Conservation (phyloP, 1,140 invertebrate genomes). For the Achatina immaculata region DNA sequence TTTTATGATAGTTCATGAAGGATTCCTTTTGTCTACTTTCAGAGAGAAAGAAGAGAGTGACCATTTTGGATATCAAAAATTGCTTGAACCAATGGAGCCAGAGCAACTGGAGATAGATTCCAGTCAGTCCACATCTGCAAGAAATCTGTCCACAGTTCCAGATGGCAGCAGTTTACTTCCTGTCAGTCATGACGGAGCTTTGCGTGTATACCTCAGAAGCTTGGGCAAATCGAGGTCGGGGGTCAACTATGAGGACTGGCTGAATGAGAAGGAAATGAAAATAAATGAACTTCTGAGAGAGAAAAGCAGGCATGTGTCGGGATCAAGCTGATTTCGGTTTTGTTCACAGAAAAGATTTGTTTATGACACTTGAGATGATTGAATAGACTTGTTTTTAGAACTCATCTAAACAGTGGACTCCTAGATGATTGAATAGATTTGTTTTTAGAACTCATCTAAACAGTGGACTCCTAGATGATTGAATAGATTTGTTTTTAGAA, state of each 20-base stretch:
- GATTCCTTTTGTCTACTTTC: slow-evolving; percentile 11
- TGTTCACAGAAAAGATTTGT: not conserved
- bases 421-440: too few relatives aligned
- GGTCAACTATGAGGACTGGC: slow-evolving; percentile 55
- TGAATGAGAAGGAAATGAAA: slow-evolving; percentile 55
- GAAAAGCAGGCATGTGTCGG: not conserved
- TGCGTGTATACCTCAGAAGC: slow-evolving; percentile 53
- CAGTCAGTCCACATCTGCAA: not conserved
- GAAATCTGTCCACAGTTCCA: not conserved
- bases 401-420: too few relatives aligned
- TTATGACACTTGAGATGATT: too few relatives aligned
- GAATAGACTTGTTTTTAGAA: too few relatives aligned
- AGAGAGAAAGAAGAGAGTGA: slow-evolving; percentile 53
- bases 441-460: too few relatives aligned
- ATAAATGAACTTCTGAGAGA: slow-evolving; percentile 33
- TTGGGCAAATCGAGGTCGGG: slow-evolving; percentile 52
- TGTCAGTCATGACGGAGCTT: slow-evolving; percentile 41
- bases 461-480: too few relatives aligned
- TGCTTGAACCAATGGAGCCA: slow-evolving; percentile 51
- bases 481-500: too few relatives aligned
- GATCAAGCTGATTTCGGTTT: not conserved
- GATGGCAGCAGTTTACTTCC: slow-evolving; percentile 29
- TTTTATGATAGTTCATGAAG: not conserved
- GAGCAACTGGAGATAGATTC: slow-evolving; percentile 49
- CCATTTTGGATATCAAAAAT: slow-evolving; percentile 53